Percentiles rank a stretch among this genome's conserved stretches.
Evolutionary conservation across 2,797 vertebrate species (phyloP).

Genomic region (Sebastes vulpes): DNA sequence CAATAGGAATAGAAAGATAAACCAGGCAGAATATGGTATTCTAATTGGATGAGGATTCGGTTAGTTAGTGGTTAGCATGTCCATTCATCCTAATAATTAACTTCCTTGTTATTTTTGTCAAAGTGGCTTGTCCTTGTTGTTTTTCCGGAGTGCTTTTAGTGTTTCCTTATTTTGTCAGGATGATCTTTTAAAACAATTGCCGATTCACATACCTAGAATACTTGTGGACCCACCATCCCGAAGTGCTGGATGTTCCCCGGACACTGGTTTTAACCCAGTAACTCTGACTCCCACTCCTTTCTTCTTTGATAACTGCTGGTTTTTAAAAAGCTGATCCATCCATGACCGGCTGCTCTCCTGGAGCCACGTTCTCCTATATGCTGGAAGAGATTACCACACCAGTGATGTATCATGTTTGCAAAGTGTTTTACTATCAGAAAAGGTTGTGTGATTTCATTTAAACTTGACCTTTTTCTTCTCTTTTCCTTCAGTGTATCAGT

Average conservation of each 20-base stretch:
- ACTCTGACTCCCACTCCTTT: neutral
- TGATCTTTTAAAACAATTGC: neutral
- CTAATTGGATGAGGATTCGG: neutral
- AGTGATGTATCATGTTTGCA: neutral
- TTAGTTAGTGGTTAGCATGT: neutral
- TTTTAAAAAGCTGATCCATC: neutral
- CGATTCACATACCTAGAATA: neutral
- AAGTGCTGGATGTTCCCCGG: neutral
- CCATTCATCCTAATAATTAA: neutral
- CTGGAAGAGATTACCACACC: neutral
- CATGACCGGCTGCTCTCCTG: neutral
- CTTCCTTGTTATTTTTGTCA: neutral
- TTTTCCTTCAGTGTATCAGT: conserved; percentile 87
- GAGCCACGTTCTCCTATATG: neutral
- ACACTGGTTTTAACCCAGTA: neutral
- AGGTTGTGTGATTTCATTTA: neutral
- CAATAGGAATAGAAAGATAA: neutral
- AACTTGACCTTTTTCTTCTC: neutral
- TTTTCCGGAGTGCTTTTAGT: neutral
- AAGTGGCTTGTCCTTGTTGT: neutral
- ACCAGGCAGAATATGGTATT: neutral
- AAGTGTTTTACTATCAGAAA: neutral
- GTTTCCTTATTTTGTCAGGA: neutral
- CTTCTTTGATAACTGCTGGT: neutral
- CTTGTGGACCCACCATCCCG: neutral